Base-by-base conservation (phyloP, 2,113 vertebrate genomes). In the Camelus bactrianus region DNA sequence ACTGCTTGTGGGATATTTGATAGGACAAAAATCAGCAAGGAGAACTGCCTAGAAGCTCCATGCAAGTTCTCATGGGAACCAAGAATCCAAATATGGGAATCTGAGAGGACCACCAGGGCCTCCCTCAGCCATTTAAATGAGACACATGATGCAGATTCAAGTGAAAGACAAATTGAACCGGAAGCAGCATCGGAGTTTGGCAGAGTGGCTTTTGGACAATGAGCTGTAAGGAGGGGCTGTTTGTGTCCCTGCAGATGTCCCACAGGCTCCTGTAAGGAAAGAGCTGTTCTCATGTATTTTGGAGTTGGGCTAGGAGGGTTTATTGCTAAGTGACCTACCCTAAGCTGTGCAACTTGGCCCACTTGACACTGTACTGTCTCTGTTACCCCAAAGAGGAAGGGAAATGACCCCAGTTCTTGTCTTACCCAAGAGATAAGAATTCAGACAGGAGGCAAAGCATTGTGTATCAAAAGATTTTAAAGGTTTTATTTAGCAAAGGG, bases 11-110 rank as follows among this genome's bases (percentile, higher is more conserved):
- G 22, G 77, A 72, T 91, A 94, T 82, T 84, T 38, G 84, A 58
- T 76, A 90, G 46, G 30, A 94, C 19, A 96, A 92, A 94, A 70
- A 86, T 11, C 19, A 56, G 60, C 92, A 89, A 48, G n/a, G 42
- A 73, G 38, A 35, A 60, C 89, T 81, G 24, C 54, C 62, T 50
- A 46, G 67, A 82, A 72, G 42, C 46, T 72, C 67, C 16, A 85
- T 73, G 80, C n/a, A 35, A 91, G 89, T 95, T 96, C 56, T 91
- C n/a, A 65, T 82, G 67, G 82, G 67, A 94, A 97, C 64, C 93
- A 97, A 87, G 69, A 84, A 67, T 48, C 58, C 50, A 94, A 92
- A 94, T 85, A 76, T 84, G 60, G 72, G 72, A 88, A 77, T 91
- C 24, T 76, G 60, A 94, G n/a, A 79, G 72, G 54, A 82, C 20